Evolutionary conservation across 2,888 invertebrate genomes (phyloP).

Genomic region (Bedellia somnulentella): DNA sequence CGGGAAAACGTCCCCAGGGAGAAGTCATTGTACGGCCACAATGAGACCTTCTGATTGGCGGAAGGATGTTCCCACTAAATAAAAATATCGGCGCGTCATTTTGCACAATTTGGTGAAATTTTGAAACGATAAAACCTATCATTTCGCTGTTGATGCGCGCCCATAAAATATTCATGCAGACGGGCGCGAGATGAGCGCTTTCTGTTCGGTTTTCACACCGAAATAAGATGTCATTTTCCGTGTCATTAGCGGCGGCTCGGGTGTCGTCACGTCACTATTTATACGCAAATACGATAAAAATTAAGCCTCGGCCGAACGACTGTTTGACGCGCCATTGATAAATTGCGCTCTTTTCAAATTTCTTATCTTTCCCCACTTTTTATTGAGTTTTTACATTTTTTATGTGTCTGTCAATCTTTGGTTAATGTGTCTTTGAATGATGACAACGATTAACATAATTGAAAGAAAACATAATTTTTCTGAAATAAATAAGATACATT

Average conservation of each 20-base stretch:
- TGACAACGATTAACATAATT: too few relatives aligned
- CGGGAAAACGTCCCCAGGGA: slow-evolving; percentile 36
- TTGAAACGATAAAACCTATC: slow-evolving; percentile 63
- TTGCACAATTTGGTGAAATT: slow-evolving; percentile 57
- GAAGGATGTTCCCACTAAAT: slow-evolving; percentile 61
- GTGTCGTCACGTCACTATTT: slow-evolving; percentile 52
- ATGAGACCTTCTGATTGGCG: slow-evolving; percentile 57
- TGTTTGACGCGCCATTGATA: slow-evolving; percentile 58
- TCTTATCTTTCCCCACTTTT: slow-evolving; percentile 29
- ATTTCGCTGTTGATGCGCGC: slow-evolving; percentile 57
- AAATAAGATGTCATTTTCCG: slow-evolving; percentile 64
- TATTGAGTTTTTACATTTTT: slow-evolving; percentile 21
- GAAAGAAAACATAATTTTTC: too few relatives aligned
- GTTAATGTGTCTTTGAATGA: too few relatives aligned
- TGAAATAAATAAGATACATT: too few relatives aligned
- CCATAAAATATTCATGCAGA: slow-evolving; percentile 61
- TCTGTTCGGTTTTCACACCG: slow-evolving; percentile 59
- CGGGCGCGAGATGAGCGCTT: slow-evolving; percentile 56
- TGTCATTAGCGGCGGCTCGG: slow-evolving; percentile 57
- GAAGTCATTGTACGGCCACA: too few relatives aligned
- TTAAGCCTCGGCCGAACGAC: slow-evolving; percentile 54
- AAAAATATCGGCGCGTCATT: slow-evolving; percentile 61
- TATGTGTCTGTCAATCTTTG: too few relatives aligned
- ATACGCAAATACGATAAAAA: slow-evolving; percentile 61
- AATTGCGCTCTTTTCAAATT: slow-evolving; percentile 51